These are phyloP conservation scores for Ceratosolen solmsi DNA, from an alignment of 1,140 invertebrate species.

Conservation along the genomic window DNA sequence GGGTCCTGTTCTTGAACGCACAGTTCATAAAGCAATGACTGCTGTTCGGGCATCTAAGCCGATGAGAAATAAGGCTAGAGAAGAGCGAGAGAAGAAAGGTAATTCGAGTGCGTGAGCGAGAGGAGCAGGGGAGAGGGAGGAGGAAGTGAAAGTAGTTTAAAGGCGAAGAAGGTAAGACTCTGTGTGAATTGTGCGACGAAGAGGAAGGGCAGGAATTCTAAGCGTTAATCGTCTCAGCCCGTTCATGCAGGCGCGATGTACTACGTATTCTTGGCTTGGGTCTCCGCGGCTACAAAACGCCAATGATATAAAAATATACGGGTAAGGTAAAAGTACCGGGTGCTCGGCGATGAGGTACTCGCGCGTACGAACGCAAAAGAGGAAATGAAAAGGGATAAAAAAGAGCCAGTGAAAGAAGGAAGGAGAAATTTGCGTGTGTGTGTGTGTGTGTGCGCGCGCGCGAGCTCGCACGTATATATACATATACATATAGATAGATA, in stretches of 20 bases:
- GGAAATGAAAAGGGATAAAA: conserved; percentile 53
- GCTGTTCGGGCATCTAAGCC: conserved; percentile 59
- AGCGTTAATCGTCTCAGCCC: conserved; percentile 48
- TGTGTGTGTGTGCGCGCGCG: too few species aligned
- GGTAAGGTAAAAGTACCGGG: conserved; percentile 29
- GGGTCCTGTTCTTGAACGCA: too few species aligned
- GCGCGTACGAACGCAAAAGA: conserved; percentile 3
- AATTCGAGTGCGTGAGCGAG: neutral
- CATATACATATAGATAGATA: too few species aligned
- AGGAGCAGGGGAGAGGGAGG: neutral
- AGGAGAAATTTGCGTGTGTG: too few species aligned
- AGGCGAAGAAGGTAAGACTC: conserved; percentile 47
- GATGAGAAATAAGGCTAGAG: conserved; percentile 27
- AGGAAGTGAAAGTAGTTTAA: conserved; percentile 22
- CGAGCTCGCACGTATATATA: too few species aligned
- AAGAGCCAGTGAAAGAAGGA: conserved; percentile 41
- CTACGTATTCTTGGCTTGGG: too few species aligned
- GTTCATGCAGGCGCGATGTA: too few species aligned
- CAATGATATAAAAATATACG: conserved; percentile 48
- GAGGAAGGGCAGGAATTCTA: conserved; percentile 28
- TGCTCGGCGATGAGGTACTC: neutral
- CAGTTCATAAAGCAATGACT: neutral
- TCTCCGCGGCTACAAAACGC: conserved; percentile 11
- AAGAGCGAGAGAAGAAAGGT: neutral
- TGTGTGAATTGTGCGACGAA: too few species aligned